Percentiles rank a stretch among this genome's conserved stretches.
Conservation (phyloP, 2,113 vertebrate species). For the Ptychochromis oligacanthus region DNA sequence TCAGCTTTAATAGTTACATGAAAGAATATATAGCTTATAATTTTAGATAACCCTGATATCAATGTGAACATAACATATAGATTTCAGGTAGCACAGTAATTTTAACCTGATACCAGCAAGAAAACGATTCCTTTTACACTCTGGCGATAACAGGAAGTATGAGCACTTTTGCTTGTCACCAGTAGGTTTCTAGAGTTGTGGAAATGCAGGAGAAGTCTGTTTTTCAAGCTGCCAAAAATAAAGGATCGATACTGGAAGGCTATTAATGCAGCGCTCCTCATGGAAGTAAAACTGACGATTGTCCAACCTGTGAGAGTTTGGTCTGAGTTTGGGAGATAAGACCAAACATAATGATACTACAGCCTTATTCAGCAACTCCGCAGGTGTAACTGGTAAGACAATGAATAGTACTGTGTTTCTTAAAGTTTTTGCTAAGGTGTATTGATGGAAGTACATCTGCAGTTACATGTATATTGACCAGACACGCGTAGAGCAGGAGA, state of each 20-base stretch:
- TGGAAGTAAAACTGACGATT: background rate
- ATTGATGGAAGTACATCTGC: background rate
- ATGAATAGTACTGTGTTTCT: background rate
- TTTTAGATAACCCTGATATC: too few relatives aligned
- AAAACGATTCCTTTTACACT: background rate
- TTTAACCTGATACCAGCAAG: too few relatives aligned
- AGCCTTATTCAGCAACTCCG: background rate
- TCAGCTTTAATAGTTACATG: background rate
- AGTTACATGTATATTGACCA: background rate
- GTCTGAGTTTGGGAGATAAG: background rate
- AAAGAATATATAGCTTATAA: too few relatives aligned
- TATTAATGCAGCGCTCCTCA: background rate
- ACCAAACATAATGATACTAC: background rate
- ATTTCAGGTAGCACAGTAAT: too few relatives aligned
- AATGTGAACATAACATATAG: too few relatives aligned
- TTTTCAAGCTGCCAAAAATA: background rate
- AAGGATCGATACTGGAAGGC: background rate
- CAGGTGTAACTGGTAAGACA: background rate
- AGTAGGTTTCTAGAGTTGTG: background rate
- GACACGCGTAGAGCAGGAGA: background rate
- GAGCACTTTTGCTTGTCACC: background rate
- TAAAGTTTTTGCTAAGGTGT: background rate
- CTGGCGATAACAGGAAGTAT: background rate
- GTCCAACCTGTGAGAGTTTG: background rate
- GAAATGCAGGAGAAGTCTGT: background rate